phyloP scores from a whole-genome alignment of 2,888 invertebrate species.

The Stenichneumon culpator region DNA sequence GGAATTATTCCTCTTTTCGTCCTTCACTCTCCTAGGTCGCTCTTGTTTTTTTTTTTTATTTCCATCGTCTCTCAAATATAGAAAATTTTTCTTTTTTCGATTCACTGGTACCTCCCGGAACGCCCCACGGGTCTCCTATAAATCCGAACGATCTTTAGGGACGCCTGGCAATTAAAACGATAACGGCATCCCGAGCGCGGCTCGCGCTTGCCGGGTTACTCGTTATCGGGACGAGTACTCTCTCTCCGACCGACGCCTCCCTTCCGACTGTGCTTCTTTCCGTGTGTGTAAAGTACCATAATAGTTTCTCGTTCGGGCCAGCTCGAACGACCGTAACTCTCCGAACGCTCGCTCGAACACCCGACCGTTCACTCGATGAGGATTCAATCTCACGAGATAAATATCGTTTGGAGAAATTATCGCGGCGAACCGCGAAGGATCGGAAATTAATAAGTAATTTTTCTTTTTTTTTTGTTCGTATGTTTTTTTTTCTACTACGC shows the following conservation, averaged over 20 bases:
- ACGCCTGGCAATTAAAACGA: slow-evolving; percentile 76
- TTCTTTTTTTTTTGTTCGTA: not conserved
- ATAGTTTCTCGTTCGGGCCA: slow-evolving; percentile 47
- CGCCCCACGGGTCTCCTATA: slow-evolving; percentile 61
- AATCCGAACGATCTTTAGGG: slow-evolving; percentile 69
- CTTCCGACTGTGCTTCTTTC: not conserved
- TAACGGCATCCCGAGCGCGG: slow-evolving; percentile 65
- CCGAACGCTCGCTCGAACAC: not conserved
- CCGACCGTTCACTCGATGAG: slow-evolving; percentile 15
- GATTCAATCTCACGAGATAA: slow-evolving; percentile 23
- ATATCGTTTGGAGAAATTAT: not conserved
- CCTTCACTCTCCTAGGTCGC: slow-evolving; percentile 8
- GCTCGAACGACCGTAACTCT: slow-evolving; percentile 14
- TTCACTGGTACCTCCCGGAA: slow-evolving; percentile 41
- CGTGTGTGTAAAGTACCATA: slow-evolving; percentile 15
- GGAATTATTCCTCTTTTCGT: slow-evolving; percentile 31
- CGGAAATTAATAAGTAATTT: not conserved
- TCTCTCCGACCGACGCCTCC: not conserved
- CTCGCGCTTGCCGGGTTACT: slow-evolving; percentile 17
- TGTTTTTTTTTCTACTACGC: not conserved
- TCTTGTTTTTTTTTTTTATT: slow-evolving; percentile 45
- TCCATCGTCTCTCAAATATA: slow-evolving; percentile 12
- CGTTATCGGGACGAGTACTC: slow-evolving; percentile 35
- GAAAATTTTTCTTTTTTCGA: slow-evolving; percentile 2
- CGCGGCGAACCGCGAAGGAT: not conserved